These are phyloP conservation scores for Fulmarus glacialis DNA, from an alignment of 2,113 vertebrate genomes.

Conservation along the genomic window DNA sequence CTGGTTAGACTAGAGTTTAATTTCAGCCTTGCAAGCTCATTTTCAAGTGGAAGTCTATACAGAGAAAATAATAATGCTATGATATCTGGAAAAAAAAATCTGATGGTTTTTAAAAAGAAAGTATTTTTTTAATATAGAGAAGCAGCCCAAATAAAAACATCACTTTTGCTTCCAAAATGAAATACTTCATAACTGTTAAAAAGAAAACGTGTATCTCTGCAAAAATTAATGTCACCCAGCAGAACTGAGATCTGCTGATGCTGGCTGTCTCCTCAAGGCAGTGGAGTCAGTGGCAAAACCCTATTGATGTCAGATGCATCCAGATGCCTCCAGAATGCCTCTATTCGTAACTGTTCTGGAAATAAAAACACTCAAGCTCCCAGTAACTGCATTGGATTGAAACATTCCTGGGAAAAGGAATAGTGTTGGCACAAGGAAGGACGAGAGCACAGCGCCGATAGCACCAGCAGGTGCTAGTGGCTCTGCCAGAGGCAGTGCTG, in stretches of 20 bases:
- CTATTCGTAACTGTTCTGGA: not conserved
- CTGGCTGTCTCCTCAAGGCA: not conserved
- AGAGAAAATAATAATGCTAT: not conserved
- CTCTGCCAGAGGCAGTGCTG: not conserved
- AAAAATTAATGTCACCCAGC: fast-evolving
- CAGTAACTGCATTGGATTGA: not conserved
- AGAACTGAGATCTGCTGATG: not conserved
- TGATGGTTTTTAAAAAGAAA: not conserved
- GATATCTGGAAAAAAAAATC: not conserved
- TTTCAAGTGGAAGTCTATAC: not conserved
- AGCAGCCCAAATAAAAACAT: not conserved
- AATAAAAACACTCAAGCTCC: not conserved
- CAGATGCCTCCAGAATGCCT: not conserved
- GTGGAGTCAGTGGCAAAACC: not conserved
- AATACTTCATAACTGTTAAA: not conserved
- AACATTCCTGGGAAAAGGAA: not conserved
- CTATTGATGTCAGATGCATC: not conserved
- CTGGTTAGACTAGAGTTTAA: not conserved
- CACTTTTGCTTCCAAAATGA: not conserved
- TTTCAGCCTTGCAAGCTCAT: not conserved
- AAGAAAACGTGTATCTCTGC: not conserved
- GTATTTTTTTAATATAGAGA: not conserved
- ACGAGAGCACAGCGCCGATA: fast-evolving
- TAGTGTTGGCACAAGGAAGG: not conserved
- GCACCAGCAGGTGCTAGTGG: not conserved